Conservation (phyloP, 2,888 invertebrate genomes). For the Eurytoma californica region DNA sequence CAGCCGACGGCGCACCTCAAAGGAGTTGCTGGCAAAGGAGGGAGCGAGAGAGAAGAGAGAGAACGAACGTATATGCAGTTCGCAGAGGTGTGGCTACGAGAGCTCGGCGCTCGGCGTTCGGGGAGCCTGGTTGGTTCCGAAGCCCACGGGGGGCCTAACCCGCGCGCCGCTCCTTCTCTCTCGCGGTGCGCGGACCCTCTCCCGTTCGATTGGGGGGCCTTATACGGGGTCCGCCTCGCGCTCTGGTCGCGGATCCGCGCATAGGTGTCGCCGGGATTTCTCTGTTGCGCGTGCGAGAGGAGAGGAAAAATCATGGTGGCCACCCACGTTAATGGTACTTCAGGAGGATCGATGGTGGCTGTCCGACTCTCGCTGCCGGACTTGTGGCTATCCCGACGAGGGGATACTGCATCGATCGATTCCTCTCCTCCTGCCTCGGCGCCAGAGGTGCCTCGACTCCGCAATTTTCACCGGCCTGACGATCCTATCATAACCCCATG, state of each 20-base stretch:
- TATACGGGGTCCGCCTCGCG: slow-evolving; percentile 37
- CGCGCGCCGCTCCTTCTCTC: slow-evolving; percentile 34
- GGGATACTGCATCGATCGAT: slow-evolving; percentile 28
- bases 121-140: slow-evolving; percentile 52
- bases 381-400: slow-evolving; percentile 2
- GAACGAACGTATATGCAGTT: slow-evolving; percentile 1
- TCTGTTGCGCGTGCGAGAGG: neutral
- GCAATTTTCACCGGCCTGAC: no score
- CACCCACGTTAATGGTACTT: slow-evolving; percentile 50
- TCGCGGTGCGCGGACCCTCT: slow-evolving; percentile 1
- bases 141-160: slow-evolving; percentile 56
- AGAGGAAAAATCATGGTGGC: slow-evolving; percentile 54
- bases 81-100: slow-evolving; percentile 56
- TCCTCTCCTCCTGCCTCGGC: slow-evolving; percentile 5
- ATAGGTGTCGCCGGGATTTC: slow-evolving; percentile 34
- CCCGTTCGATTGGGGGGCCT: slow-evolving; percentile 49
- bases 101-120: slow-evolving; percentile 33
- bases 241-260: neutral
- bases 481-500: no score
- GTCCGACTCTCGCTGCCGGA: neutral
- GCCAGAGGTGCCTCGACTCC: no score
- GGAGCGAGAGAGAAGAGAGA: slow-evolving; percentile 10
- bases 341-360: slow-evolving; percentile 40
- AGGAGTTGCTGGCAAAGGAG: slow-evolving; percentile 1
- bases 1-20: neutral